A percentile compares a stretch with the other conserved stretches of the same genome.
These are phyloP conservation scores for Lordiphosa fenestrarum DNA, from an alignment of 2,888 invertebrate genomes.

Conservation along the genomic window DNA sequence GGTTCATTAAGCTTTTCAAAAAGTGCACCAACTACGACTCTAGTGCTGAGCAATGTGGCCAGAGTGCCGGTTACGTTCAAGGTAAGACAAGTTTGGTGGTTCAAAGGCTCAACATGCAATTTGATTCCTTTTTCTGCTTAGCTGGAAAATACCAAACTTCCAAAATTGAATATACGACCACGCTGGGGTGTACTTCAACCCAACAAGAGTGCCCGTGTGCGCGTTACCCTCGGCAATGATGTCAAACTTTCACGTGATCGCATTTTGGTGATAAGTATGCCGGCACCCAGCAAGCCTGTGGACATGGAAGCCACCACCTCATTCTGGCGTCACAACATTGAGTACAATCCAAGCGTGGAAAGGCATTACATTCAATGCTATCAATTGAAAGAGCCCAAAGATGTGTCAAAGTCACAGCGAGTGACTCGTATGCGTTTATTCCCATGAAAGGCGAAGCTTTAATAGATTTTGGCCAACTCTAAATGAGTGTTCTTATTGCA, in stretches of 20 bases:
- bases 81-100: conserved; percentile 10
- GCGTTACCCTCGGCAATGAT: conserved; percentile 6
- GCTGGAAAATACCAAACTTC: conserved; percentile 24
- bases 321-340: conserved; percentile 34
- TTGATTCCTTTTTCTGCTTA: not conserved
- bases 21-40: not conserved
- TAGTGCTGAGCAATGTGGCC: conserved; percentile 11
- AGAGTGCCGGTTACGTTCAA: conserved; percentile 15
- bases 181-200: conserved; percentile 21
- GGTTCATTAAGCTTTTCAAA: conserved; percentile 14
- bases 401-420: conserved; percentile 1
- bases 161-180: conserved; percentile 25
- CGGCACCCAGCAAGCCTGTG: conserved; percentile 24
- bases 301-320: conserved; percentile 13
- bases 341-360: conserved; percentile 23
- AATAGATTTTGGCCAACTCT: conserved; percentile 2
- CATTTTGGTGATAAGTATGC: conserved; percentile 26
- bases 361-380: conserved; percentile 29
- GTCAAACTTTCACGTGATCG: conserved; percentile 32
- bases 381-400: not conserved
- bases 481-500: not conserved
- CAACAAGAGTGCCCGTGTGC: conserved; percentile 1
- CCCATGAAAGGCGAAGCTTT: not conserved
- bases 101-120: not conserved
- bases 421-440: not conserved